Percentiles rank a stretch among this genome's conserved stretches.
Conservation (phyloP, 2,797 vertebrate genomes). For the Halcyon leucocephala region DNA sequence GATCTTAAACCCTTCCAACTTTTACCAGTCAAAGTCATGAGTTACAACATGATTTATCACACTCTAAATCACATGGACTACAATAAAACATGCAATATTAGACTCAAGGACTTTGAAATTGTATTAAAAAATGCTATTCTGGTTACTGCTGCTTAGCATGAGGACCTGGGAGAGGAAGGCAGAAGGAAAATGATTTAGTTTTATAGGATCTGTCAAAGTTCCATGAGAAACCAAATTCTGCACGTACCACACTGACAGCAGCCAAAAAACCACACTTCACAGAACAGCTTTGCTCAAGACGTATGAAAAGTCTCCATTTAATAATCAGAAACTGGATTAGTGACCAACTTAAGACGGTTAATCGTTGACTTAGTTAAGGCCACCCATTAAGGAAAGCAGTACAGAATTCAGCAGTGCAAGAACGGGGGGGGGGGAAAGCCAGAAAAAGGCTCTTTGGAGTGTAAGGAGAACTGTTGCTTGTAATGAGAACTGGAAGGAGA, state of each 20-base stretch:
- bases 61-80: background rate
- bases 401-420: background rate
- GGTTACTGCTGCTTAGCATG: background rate
- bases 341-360: background rate
- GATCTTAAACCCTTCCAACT: background rate
- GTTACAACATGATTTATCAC: background rate
- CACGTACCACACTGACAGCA: rapidly evolving
- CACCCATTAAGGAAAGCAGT: background rate
- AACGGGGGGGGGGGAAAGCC: background rate
- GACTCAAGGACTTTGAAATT: background rate
- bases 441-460: background rate
- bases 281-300: background rate
- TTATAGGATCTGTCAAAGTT: background rate
- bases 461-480: background rate
- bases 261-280: background rate
- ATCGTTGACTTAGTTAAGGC: background rate
- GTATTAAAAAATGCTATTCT: background rate
- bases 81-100: background rate
- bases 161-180: background rate
- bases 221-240: background rate
- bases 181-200: background rate
- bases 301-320: background rate
- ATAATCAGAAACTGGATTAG: background rate
- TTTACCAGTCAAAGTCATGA: background rate
- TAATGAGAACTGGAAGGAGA: background rate